These are phyloP conservation scores for Phymatocera aterrima DNA, from an alignment of 2,888 invertebrate genomes.

Conservation along the genomic window DNA sequence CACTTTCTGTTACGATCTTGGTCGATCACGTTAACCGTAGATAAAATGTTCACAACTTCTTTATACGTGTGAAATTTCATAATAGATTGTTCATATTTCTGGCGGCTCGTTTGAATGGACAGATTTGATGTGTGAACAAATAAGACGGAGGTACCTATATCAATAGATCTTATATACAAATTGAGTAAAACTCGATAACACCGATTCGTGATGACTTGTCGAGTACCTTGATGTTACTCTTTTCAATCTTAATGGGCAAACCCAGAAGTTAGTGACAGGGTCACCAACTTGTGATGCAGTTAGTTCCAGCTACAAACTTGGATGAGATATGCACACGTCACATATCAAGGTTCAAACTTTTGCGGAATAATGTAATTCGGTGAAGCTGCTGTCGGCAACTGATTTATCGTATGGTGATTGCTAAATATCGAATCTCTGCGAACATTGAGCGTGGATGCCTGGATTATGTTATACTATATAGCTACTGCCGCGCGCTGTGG, in stretches of 20 bases:
- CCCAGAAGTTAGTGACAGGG: not conserved
- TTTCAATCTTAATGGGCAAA: not conserved
- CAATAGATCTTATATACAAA: no score
- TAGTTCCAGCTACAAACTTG: not conserved
- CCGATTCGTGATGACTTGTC: not conserved
- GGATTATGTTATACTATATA: not conserved
- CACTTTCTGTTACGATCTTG: not conserved
- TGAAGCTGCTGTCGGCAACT: slow-evolving; percentile 9
- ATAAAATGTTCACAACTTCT: slow-evolving; percentile 4
- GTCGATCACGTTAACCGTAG: not conserved
- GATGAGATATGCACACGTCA: not conserved
- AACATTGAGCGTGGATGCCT: slow-evolving; percentile 10
- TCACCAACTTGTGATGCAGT: not conserved
- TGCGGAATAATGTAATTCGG: not conserved
- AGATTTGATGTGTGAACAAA: not conserved
- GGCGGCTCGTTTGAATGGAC: not conserved
- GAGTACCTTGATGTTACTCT: not conserved
- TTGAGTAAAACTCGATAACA: not conserved
- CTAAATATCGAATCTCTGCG: slow-evolving; percentile 8
- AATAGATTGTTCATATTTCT: not conserved
- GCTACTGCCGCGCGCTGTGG: slow-evolving; percentile 27
- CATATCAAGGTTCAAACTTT: not conserved
- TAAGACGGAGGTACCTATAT: no score
- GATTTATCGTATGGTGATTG: not conserved
- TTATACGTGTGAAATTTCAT: slow-evolving; percentile 5